Base-by-base conservation (phyloP, 2,113 vertebrate genomes). In the Triplophysa tibetana region DNA sequence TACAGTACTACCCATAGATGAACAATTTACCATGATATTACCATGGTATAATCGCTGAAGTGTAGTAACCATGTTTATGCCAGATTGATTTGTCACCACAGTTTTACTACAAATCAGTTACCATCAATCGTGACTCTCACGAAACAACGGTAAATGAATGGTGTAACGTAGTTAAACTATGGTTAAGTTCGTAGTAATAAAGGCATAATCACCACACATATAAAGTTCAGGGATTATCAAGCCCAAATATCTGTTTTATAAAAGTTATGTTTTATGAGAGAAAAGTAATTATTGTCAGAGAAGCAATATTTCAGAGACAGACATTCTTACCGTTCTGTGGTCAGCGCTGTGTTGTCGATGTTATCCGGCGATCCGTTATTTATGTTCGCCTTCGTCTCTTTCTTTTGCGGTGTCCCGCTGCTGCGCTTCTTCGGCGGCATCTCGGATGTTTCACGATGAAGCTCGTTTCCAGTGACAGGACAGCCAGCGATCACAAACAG, bases 391-490 rank as follows among this genome's bases (percentile, higher is more conserved):
- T 81, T 64, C 17, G 26, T 0, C 52, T 41, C 56, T 58, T 77
- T 72, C 26, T 61, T 68, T 56, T 73, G 72, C 48, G 81, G 68
- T 17, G 86, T 54, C 48, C 83, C 89, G 62, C 82, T 82, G 82
- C 73, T 87, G 1, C 92, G 90, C 81, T 91, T 93, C 74, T 93
- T 93, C 11, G 92, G 92, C 69, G 91, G 89, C 93, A 93, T 93
- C 41, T 75, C 79, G 13, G 73, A 33, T 2, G 70, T 12, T n/a
- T 8, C 54, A 21, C 1, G 11, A 12, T 11, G 69, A 17, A 62
- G 21, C 19, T 9, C 58, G 41, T 38, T 38, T 29, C 45, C 41
- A 48, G 12, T 48, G 38, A 45, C 58, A 62, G 16, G 13, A 45
- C 58, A 26, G 41, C 38, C 33, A 48, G 21, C 21, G 58, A 48